A percentile compares a stretch with the other conserved stretches of the same genome.
These are phyloP conservation scores for Lordiphosa mommai DNA, from an alignment of 1,140 invertebrate species.

Conservation along the genomic window DNA sequence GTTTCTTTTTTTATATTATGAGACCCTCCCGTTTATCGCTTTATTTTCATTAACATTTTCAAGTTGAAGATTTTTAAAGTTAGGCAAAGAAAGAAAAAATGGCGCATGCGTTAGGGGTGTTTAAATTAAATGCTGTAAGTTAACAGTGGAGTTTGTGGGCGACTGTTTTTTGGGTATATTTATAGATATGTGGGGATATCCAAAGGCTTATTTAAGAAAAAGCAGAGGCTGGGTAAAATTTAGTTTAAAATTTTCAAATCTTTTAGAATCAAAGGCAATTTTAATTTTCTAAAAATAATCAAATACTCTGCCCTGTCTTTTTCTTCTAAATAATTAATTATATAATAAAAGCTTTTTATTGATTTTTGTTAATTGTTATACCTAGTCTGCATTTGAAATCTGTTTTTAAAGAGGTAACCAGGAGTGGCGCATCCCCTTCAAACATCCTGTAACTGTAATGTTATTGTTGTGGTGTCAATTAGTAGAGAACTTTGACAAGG, in stretches of 20 bases:
- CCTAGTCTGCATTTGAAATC: not conserved
- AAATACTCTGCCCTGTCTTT: not conserved
- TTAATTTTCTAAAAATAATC: too few species aligned
- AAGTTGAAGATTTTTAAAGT: conserved; percentile 57
- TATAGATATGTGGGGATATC: not conserved
- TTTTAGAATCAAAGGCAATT: too few species aligned
- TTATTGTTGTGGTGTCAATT: conserved; percentile 43
- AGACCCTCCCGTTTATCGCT: conserved; percentile 41
- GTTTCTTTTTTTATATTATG: too few species aligned
- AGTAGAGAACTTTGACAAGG: conserved; percentile 36
- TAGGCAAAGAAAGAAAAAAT: conserved; percentile 4
- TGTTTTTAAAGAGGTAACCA: not conserved
- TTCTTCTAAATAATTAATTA: conserved; percentile 11
- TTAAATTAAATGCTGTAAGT: conserved; percentile 18
- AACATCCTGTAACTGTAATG: conserved; percentile 17
- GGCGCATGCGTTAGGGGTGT: conserved; percentile 48
- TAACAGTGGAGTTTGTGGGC: conserved; percentile 30
- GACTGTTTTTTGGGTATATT: not conserved
- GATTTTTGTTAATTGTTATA: conserved; percentile 31
- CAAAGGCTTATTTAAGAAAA: not conserved
- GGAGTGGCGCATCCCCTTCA: not conserved
- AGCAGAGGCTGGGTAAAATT: not conserved
- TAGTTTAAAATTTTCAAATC: too few species aligned
- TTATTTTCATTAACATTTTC: conserved; percentile 70
- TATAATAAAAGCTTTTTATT: conserved; percentile 59